Evolutionary conservation across 1,140 invertebrate genomes (phyloP).

Genomic region (Notospermus geniculatus): DNA sequence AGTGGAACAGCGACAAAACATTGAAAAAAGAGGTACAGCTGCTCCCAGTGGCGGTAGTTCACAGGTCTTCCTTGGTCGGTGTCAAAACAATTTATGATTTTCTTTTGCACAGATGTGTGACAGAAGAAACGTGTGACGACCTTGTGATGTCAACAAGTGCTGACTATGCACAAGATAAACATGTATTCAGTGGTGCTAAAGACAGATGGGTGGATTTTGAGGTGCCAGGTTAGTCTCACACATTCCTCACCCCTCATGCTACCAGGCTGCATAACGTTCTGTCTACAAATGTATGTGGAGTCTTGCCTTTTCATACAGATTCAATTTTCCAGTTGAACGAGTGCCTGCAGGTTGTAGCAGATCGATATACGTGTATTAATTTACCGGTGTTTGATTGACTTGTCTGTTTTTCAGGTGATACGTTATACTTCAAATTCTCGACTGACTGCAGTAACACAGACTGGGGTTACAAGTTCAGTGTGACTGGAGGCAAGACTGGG

Average conservation of each 20-base stretch:
- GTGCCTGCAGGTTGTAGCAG: not conserved
- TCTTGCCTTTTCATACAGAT: too few species aligned
- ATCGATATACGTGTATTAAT: not conserved
- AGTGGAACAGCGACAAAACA: not conserved
- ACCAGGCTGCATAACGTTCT: too few species aligned
- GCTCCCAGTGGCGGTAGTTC: too few species aligned
- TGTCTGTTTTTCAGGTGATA: constrained; percentile 43
- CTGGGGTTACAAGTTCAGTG: constrained; percentile 54
- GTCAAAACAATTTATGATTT: constrained; percentile 1
- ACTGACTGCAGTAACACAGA: constrained; percentile 26
- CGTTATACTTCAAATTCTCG: constrained; percentile 43
- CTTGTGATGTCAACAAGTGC: constrained; percentile 40
- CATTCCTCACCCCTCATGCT: too few species aligned
- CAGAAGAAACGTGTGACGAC: constrained; percentile 35
- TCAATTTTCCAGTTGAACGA: too few species aligned
- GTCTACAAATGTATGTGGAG: too few species aligned
- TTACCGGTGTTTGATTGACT: not conserved
- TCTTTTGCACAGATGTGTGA: constrained; percentile 36
- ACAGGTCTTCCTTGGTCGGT: not conserved
- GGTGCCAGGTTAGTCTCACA: constrained; percentile 17
- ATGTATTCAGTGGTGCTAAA: constrained; percentile 35
- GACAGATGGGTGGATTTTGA: constrained; percentile 24
- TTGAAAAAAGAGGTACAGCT: not conserved
- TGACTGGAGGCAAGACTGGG: constrained; percentile 45
- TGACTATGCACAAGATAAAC: constrained; percentile 36